Base-by-base conservation (phyloP, 2,113 vertebrate genomes). In the Percina caprodes region DNA sequence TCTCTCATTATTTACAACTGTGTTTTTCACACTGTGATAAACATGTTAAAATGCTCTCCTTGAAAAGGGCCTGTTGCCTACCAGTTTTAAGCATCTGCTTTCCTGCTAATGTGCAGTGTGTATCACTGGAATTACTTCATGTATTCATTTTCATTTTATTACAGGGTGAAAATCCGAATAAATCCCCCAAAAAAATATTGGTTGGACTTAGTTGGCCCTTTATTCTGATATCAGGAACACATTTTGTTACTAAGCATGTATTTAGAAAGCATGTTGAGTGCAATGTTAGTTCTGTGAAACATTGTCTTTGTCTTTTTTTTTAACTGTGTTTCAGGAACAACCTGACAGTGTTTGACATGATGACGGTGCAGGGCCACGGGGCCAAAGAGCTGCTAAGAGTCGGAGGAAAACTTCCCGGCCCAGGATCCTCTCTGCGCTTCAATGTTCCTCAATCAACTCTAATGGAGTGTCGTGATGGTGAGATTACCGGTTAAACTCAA, bases 361-460 rank as follows among this genome's bases (percentile, higher is more conserved):
- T 98, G 89, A 91, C 8, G 0, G 96, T 99, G 75, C 96, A 95
- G 92, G 98, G 98, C 51, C 95, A 97, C 30, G 98, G 98, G 68
- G 97, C 97, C 3, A 96, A 96, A 90, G 98, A 99, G 91, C 89
- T 99, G 72, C 94, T 99, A 54, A 96, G 95, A 88, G 96, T 99
- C 0, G 98, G 98, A 0, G 97, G 97, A 39, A 97, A 97, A 73
- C 93, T 99, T 3, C 97, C 98, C 0, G 98, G 98, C 0, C 80
- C 95, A 0, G 96, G 96, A 59, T 96, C 96, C 2, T 99, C 98
- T 0, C 95, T 99, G 48, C 95, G 98, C 56, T 99, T 99, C 85
- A 99, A 99, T 26, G 97, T 99, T 69, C 98, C 98, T 11, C 98
- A 99, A 86, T 98, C 98, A 14, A 98, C 97, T 0, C 95, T 99